Conservation (phyloP, 2,113 vertebrate species). For the Heterotilapia buettikoferi region DNA sequence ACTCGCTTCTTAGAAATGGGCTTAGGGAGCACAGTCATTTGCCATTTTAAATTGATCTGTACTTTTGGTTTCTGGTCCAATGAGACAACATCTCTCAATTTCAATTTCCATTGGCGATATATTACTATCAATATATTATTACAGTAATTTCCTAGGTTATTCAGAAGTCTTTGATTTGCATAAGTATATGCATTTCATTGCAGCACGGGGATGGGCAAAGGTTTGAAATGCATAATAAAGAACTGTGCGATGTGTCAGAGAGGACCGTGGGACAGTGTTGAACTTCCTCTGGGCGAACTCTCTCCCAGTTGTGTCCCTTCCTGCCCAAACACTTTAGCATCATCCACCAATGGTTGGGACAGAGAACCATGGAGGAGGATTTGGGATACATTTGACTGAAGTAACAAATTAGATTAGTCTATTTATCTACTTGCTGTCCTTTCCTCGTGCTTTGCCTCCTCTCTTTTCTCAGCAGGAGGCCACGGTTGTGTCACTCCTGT, state of each 20-base stretch:
- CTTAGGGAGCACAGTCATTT: slow-evolving; percentile 44
- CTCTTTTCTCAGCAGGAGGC: slow-evolving; percentile 49
- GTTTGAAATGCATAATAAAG: slow-evolving; percentile 14
- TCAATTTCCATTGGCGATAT: slow-evolving; percentile 20
- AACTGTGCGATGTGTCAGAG: slow-evolving; percentile 4
- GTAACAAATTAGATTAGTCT: slow-evolving; percentile 57
- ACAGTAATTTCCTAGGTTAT: slow-evolving; percentile 14
- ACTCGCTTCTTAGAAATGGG: slow-evolving; percentile 43
- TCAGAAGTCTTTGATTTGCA: slow-evolving; percentile 27
- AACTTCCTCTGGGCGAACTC: slow-evolving; percentile 37
- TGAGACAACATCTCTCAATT: slow-evolving; percentile 43
- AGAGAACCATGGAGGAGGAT: background rate
- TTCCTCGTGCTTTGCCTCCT: slow-evolving; percentile 29
- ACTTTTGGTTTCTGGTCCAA: slow-evolving; percentile 37
- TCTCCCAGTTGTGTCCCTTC: slow-evolving; percentile 40
- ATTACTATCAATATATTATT: slow-evolving; percentile 38
- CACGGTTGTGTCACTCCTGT: slow-evolving; percentile 38
- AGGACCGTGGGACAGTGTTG: slow-evolving; percentile 17
- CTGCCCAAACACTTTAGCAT: slow-evolving; percentile 64
- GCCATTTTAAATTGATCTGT: slow-evolving; percentile 50
- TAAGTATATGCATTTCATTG: slow-evolving; percentile 34
- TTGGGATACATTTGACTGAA: slow-evolving; percentile 53
- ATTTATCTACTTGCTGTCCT: slow-evolving; percentile 45
- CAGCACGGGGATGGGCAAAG: background rate
- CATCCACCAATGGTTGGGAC: slow-evolving; percentile 8